A percentile compares a stretch with the other conserved stretches of the same genome.
Evolutionary conservation across 1,140 invertebrate species (phyloP).

Genomic region (Anastatus disparis): DNA sequence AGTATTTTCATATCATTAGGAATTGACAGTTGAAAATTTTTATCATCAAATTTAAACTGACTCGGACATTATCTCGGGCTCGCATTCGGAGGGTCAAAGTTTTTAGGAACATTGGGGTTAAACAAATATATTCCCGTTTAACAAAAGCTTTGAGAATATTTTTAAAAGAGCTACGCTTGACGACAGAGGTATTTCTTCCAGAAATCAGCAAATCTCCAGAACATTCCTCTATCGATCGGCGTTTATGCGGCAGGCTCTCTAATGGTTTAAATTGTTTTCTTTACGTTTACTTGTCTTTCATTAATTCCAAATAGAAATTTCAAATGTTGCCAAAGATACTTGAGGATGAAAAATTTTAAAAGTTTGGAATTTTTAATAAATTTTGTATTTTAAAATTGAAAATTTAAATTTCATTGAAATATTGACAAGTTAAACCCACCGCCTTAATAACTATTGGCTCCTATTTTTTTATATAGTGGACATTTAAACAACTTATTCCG

Average conservation of each 20-base stretch:
- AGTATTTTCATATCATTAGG: too few relatives aligned
- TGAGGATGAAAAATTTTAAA: too few relatives aligned
- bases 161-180: slow-evolving; percentile 59
- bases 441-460: slow-evolving; percentile 63
- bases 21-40: too few relatives aligned
- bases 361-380: too few relatives aligned
- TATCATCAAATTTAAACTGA: slow-evolving; percentile 31
- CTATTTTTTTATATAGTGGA: slow-evolving; percentile 65
- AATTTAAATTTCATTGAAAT: too few relatives aligned
- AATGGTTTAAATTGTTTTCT: too few relatives aligned
- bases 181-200: slow-evolving; percentile 24
- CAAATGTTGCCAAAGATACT: too few relatives aligned
- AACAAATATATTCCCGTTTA: slow-evolving; percentile 62
- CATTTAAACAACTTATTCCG: slow-evolving; percentile 69
- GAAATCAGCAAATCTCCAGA: slow-evolving; percentile 37
- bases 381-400: too few relatives aligned
- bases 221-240: slow-evolving; percentile 46
- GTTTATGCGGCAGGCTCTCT: slow-evolving; percentile 51
- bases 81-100: slow-evolving; percentile 56
- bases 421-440: too few relatives aligned
- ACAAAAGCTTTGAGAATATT: slow-evolving; percentile 62
- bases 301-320: too few relatives aligned
- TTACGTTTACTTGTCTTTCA: too few relatives aligned
- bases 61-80: slow-evolving; percentile 57
- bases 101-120: slow-evolving; percentile 33